A percentile compares a stretch with the other conserved stretches of the same genome.
Conservation (phyloP, 1,140 invertebrate species). For the Campoletis sonorensis region DNA sequence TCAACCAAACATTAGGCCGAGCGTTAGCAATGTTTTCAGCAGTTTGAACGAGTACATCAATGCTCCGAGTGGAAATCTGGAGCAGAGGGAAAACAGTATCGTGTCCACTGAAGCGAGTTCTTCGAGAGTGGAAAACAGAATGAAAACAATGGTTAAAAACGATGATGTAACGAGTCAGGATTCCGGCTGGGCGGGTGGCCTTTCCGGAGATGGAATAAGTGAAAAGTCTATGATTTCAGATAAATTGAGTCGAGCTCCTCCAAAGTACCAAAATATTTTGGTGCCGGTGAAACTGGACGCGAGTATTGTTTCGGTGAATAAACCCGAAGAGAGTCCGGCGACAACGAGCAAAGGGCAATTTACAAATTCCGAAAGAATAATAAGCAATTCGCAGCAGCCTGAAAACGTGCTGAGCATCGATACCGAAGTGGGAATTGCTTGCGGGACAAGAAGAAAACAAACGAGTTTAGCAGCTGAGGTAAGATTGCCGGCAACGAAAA, state of each 20-base stretch:
- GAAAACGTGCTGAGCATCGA: too few relatives aligned
- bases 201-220: not conserved
- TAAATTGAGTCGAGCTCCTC: conserved; percentile 48
- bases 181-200: not conserved
- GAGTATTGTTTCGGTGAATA: not conserved
- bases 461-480: not conserved
- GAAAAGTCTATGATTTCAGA: not conserved
- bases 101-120: not conserved
- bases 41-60: conserved; percentile 82
- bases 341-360: too few relatives aligned
- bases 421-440: too few relatives aligned
- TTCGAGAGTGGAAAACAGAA: not conserved
- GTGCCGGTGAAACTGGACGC: conserved; percentile 65
- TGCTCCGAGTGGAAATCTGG: conserved; percentile 66
- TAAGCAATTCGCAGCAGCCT: too few relatives aligned
- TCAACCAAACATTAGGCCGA: conserved; percentile 74
- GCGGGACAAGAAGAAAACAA: not conserved
- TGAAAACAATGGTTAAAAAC: not conserved
- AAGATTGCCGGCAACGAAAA: not conserved
- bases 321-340: too few relatives aligned
- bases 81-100: conserved; percentile 51
- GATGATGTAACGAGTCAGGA: not conserved
- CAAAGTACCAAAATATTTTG: conserved; percentile 67
- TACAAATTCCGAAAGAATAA: too few relatives aligned
- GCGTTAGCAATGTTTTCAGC: conserved; percentile 80